Percentiles rank a stretch among this genome's conserved stretches.
Conservation (phyloP, 2,888 invertebrate species). For the Lithosia quadra region DNA sequence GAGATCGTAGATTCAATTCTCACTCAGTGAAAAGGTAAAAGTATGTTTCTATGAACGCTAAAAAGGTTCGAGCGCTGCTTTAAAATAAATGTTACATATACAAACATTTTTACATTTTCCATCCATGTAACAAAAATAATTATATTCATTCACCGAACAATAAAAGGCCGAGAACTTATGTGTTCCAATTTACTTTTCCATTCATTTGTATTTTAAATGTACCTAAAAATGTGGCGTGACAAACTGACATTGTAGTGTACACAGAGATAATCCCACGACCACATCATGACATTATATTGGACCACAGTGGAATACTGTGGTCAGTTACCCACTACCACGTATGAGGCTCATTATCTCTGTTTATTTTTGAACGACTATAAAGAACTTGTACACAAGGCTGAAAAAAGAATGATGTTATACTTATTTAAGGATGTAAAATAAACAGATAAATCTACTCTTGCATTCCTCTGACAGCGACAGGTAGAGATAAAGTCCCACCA, state of each 20-base stretch:
- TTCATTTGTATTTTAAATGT: conserved; percentile 22
- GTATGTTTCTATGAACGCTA: too few species aligned
- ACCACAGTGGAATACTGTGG: not conserved
- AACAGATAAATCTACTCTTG: too few species aligned
- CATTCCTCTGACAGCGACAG: too few species aligned
- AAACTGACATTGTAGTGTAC: conserved; percentile 35
- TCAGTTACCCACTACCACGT: not conserved
- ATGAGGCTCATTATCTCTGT: not conserved
- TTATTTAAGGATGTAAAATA: too few species aligned
- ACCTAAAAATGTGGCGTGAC: conserved; percentile 26
- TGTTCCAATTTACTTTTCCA: conserved; percentile 13
- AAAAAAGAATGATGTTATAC: too few species aligned
- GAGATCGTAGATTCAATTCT: too few species aligned
- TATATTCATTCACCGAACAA: not conserved
- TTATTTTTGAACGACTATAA: not conserved
- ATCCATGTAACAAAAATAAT: not conserved
- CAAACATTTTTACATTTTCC: not conserved
- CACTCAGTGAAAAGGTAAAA: too few species aligned
- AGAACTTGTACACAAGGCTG: not conserved
- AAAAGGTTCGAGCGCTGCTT: too few species aligned
- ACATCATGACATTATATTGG: conserved; percentile 17
- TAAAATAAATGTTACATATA: not conserved
- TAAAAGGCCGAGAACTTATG: not conserved
- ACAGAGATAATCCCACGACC: conserved; percentile 21
- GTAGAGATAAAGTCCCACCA: too few species aligned